Evolutionary conservation across 2,113 vertebrate genomes (phyloP), one percentile per base, ranked within the genome.

Genomic region (Numenius arquata): DNA sequence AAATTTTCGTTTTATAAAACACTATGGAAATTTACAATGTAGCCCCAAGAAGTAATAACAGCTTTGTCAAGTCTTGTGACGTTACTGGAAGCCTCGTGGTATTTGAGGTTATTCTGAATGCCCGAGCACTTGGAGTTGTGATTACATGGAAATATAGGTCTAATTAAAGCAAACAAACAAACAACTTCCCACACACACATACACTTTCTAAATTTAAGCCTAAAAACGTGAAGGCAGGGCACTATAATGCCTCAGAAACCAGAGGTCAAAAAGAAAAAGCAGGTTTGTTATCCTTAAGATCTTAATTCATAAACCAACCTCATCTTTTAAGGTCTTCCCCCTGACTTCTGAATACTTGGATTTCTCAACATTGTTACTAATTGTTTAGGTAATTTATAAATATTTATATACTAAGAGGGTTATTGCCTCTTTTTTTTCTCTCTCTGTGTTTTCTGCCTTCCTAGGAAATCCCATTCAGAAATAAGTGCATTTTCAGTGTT

Each of bases 161-260:
- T 83, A 40, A 47, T 88, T 76, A 76, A 89, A 61, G 45, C 30
- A 94, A 70, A 9, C 65, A 80, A 80, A 2, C 29, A 30, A 81
- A 6, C 25, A n/a, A 20, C 50, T 61, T n/a, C 22, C 4, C 27
- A 0, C 23, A 3, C n/a, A 20, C 26, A 41, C 15, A 41, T 3
- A 22, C 11, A 32, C 15, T 40, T 88, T 15, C 67, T 73, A 48
- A 85, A 82, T 34, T 36, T 59, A 41, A 80, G 58, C 32, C 75
- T 91, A 34, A 66, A 82, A 79, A 82, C 25, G 18, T 2, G 45
- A 82, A 58, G 38, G 41, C 47, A 55, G 12, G 12, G 30, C 18
- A 43, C 12, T n/a, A 5, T 7, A 89, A 72, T 6, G 12, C 56
- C 79, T 71, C 85, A 63, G 48, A 52, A 86, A 74, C 14, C 26